Percentiles rank a stretch among this genome's conserved stretches.
These are phyloP conservation scores for Hoplodrina ambigua DNA, from an alignment of 2,888 invertebrate species.

Conservation along the genomic window DNA sequence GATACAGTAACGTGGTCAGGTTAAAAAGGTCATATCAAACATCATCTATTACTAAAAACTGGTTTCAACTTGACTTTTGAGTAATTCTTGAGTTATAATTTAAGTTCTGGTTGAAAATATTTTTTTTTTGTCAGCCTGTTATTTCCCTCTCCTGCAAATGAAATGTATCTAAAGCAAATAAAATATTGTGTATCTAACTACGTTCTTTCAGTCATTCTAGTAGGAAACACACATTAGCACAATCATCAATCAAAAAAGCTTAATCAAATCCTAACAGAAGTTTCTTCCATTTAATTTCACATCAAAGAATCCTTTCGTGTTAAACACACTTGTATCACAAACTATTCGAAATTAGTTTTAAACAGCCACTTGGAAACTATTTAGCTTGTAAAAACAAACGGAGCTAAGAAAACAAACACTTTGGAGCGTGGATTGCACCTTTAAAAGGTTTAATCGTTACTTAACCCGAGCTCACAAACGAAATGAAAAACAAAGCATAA, in stretches of 20 bases:
- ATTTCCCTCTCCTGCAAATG: too few species aligned
- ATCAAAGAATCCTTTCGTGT: conserved; percentile 33
- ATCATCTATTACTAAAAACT: too few species aligned
- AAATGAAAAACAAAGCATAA: conserved; percentile 60
- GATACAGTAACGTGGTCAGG: neutral
- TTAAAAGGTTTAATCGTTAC: conserved; percentile 51
- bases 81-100: too few species aligned
- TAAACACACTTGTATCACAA: conserved; percentile 38
- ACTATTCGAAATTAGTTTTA: conserved; percentile 50
- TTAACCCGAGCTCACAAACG: conserved; percentile 53
- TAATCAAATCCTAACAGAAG: conserved; percentile 25
- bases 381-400: conserved; percentile 51
- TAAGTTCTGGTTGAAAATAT: too few species aligned
- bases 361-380: conserved; percentile 56
- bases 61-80: too few species aligned
- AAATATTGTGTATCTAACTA: neutral
- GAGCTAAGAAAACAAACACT: conserved; percentile 49
- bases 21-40: neutral
- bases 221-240: conserved; percentile 1
- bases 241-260: conserved; percentile 18
- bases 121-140: too few species aligned
- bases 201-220: neutral
- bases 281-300: conserved; percentile 26
- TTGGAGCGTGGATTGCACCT: conserved; percentile 42
- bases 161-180: neutral